Evolutionary conservation across 2,797 vertebrate genomes (phyloP).

Genomic region (Sebastes nivosus): DNA sequence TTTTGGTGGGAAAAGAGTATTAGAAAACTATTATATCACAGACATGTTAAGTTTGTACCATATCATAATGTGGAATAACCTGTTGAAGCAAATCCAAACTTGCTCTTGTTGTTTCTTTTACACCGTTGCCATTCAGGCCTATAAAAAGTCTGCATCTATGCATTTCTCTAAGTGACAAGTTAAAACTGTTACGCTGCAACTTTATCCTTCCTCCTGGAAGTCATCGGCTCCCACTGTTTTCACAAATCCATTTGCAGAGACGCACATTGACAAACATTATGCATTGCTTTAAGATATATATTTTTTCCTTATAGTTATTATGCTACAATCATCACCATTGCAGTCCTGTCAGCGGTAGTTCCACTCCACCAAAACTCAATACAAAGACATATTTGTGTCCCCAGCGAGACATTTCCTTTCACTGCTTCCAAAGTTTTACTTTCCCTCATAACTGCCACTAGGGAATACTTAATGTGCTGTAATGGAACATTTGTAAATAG

Average conservation of each 20-base stretch:
- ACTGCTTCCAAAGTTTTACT: conserved; percentile 16
- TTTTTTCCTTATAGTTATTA: not conserved
- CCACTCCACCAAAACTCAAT: conserved; percentile 7
- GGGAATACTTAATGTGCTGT: not conserved
- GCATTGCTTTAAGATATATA: conserved; percentile 1
- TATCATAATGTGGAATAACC: not conserved
- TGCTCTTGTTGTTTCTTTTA: not conserved
- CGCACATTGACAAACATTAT: conserved; percentile 15
- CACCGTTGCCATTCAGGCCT: not conserved
- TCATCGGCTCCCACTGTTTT: not conserved
- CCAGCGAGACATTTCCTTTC: not conserved
- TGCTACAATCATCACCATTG: conserved; percentile 2
- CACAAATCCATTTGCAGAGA: conserved; percentile 20
- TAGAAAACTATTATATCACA: not conserved
- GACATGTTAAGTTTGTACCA: not conserved
- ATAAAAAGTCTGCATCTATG: not conserved
- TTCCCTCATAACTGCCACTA: not conserved
- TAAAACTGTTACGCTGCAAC: not conserved
- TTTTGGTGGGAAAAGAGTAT: not conserved
- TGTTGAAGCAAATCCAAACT: not conserved
- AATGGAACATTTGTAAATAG: not conserved
- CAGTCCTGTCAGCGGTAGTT: conserved; percentile 20
- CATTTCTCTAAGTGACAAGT: not conserved
- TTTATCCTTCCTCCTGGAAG: not conserved
- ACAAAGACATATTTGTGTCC: not conserved